Evolutionary conservation across 2,113 vertebrate species (phyloP).

Genomic region (Asarcornis scutulata): DNA sequence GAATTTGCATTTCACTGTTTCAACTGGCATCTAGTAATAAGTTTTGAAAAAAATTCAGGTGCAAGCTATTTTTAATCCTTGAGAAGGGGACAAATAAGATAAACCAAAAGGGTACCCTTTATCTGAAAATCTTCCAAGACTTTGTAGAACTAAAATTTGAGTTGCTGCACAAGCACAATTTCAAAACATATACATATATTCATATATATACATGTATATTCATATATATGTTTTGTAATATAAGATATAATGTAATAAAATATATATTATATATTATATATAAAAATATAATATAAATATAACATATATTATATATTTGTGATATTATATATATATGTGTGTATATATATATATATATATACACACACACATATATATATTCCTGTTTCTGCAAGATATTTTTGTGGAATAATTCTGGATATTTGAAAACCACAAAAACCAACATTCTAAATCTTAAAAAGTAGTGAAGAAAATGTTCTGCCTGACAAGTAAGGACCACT

Average conservation of each 20-base stretch:
- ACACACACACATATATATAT: background rate
- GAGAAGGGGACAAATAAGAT: background rate
- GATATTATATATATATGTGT: too few relatives aligned
- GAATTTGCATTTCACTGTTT: background rate
- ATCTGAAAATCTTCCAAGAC: background rate
- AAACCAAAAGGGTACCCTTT: background rate
- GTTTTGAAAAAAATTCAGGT: background rate
- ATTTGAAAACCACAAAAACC: background rate
- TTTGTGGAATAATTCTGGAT: background rate
- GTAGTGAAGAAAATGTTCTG: background rate
- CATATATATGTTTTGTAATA: too few relatives aligned
- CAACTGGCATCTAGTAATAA: background rate
- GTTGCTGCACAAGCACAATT: background rate
- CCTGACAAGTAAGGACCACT: background rate
- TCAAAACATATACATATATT: background rate
- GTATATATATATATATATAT: background rate
- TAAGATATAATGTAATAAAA: too few relatives aligned
- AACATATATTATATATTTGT: too few relatives aligned
- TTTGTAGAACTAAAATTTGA: background rate
- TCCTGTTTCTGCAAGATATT: background rate
- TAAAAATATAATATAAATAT: too few relatives aligned
- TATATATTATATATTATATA: too few relatives aligned
- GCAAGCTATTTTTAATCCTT: background rate
- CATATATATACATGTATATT: too few relatives aligned
- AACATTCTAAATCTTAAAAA: background rate